Base-by-base conservation (phyloP, 2,888 invertebrate genomes). In the Drosophila barbarae region DNA sequence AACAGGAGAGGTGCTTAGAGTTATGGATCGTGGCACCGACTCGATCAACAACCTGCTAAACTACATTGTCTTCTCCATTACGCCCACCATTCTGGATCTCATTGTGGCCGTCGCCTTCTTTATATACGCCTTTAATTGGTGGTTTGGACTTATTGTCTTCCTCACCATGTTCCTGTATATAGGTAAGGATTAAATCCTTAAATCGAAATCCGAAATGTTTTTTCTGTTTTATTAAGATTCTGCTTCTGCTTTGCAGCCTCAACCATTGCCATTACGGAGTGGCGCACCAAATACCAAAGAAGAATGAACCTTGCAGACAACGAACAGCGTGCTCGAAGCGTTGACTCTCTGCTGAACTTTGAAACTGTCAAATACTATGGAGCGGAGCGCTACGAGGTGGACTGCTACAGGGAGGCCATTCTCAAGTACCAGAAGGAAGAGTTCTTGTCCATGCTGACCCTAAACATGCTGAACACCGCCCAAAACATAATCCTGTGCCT, bases 331-430 rank as follows among this genome's bases (percentile, higher is more conserved):
- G 96, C 97, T 6, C 93, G 95, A 65, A 97, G 97, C 56, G 98
- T 99, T 0, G 99, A 99, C 90, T 98, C 99, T 0, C 90, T 99
- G 55, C 91, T 99, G 13, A 99, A 99, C 90, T 99, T 97, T 90
- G 99, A 99, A 91, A 99, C 99, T 1, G 99, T 98, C 0, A 99
- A 99, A 88, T 99, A 99, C 90, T 99, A 98, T 87, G 96, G 96
- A 6, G 98, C 97, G 1, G 98, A 99, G 88, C 87, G 92, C 2
- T 98, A 97, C 89, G 99, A 99, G 91, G 95, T 97, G 0, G 90
- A 94, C 13, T 92, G 94, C 12, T 99, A 97, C 87, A 91, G 93
- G 71, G 93, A 94, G 18, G 94, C 97, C n/a, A 95, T 99, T 76
- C 87, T 94, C 4, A 92, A 93, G 69, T 98, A 92, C 88, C 98